Evolutionary conservation across 2,888 invertebrate species (phyloP).

Genomic region (Cacoxenus indagator): DNA sequence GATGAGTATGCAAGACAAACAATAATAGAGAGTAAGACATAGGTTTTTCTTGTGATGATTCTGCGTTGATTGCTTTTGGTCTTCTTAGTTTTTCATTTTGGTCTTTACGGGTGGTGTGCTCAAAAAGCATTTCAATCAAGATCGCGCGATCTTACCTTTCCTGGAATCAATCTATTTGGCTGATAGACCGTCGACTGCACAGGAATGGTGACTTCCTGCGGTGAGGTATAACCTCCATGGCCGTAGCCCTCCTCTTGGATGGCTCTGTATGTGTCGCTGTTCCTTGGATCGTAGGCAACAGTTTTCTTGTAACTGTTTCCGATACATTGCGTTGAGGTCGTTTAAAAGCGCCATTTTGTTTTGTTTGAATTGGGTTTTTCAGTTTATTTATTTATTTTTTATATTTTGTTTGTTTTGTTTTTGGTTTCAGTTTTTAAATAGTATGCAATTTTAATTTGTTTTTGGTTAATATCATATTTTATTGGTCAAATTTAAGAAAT

Average conservation of each 20-base stretch:
- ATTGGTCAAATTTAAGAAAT: slow-evolving; percentile 43
- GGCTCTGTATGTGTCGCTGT: slow-evolving; percentile 90
- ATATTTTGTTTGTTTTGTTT: slow-evolving; percentile 20
- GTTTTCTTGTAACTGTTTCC: slow-evolving; percentile 75
- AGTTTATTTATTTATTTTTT: slow-evolving; percentile 19
- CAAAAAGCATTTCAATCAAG: slow-evolving; percentile 30
- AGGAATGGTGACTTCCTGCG: slow-evolving; percentile 80
- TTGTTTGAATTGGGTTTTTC: slow-evolving; percentile 33
- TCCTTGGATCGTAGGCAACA: slow-evolving; percentile 86
- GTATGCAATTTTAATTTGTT: slow-evolving; percentile 43
- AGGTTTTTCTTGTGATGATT: slow-evolving; percentile 28
- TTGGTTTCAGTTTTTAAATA: slow-evolving; percentile 30
- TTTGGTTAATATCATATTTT: slow-evolving; percentile 32
- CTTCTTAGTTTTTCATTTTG: slow-evolving; percentile 23
- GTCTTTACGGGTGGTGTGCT: not conserved
- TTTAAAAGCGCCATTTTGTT: slow-evolving; percentile 49
- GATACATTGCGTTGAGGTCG: slow-evolving; percentile 42
- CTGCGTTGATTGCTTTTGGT: slow-evolving; percentile 24
- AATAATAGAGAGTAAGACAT: slow-evolving; percentile 21
- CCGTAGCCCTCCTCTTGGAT: slow-evolving; percentile 80
- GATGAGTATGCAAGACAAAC: slow-evolving; percentile 29
- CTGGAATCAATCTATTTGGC: slow-evolving; percentile 72
- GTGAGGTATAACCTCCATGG: slow-evolving; percentile 74
- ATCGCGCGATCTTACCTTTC: slow-evolving; percentile 73
- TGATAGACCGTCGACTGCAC: slow-evolving; percentile 84